Evolutionary conservation across 2,113 vertebrate genomes (phyloP).

Genomic region (Emydura subglobosa): DNA sequence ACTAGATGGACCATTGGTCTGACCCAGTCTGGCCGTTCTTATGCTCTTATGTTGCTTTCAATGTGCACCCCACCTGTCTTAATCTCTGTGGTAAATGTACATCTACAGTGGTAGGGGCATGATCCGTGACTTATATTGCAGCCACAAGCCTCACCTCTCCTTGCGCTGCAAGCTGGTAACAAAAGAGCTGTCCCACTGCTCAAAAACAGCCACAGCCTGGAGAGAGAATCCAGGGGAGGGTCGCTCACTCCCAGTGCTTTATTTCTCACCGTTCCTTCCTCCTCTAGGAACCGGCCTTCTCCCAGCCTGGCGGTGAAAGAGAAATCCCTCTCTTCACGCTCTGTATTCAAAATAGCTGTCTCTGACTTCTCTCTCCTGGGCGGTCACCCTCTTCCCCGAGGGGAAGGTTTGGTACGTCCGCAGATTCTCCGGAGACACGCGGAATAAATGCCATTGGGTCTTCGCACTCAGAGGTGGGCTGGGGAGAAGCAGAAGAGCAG

Average conservation of each 20-base stretch:
- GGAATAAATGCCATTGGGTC: slow-evolving; percentile 60
- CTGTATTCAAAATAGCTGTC: slow-evolving; percentile 70
- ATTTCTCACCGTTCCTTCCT: not conserved
- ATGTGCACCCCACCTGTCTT: not conserved
- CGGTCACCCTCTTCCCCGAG: slow-evolving; percentile 57
- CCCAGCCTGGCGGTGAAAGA: not conserved
- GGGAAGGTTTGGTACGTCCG: slow-evolving; percentile 65
- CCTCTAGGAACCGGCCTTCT: no score
- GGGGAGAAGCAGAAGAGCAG: not conserved
- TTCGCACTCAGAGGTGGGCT: slow-evolving; percentile 62
- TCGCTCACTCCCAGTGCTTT: not conserved
- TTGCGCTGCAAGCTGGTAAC: not conserved
- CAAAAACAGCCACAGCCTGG: not conserved
- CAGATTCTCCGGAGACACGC: slow-evolving; percentile 47
- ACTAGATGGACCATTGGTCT: no score
- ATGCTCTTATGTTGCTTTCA: not conserved
- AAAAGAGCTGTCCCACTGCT: not conserved
- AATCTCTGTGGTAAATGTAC: not conserved
- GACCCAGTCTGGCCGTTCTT: no score
- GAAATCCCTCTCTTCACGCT: not conserved
- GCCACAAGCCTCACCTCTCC: not conserved
- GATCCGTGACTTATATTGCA: not conserved
- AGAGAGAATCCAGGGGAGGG: not conserved
- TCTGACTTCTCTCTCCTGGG: slow-evolving; percentile 57
- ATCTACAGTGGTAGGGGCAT: not conserved